phyloP scores from a whole-genome alignment of 2,888 invertebrate species.

The Drosophila macrothrix region DNA sequence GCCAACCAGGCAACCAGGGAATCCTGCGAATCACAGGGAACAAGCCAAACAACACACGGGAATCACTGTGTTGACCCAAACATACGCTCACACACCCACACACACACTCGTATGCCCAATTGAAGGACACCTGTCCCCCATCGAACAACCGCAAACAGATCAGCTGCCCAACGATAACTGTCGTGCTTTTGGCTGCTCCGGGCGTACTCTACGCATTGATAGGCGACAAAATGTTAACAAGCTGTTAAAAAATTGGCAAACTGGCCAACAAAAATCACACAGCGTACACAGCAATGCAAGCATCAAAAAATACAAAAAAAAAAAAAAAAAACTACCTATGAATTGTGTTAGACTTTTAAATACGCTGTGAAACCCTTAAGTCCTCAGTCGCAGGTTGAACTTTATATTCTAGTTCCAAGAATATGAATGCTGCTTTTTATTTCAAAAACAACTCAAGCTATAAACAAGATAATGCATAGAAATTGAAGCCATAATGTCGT shows the following conservation, averaged over 20 bases:
- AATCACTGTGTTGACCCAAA: conserved; percentile 5
- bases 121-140: conserved; percentile 13
- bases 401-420: too few relatives aligned
- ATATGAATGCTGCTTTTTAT: not conserved
- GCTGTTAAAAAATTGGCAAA: conserved; percentile 73
- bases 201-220: conserved; percentile 50
- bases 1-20: conserved; percentile 4
- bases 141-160: conserved; percentile 52
- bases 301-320: not conserved
- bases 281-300: conserved; percentile 14
- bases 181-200: conserved; percentile 16
- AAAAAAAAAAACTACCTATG: not conserved
- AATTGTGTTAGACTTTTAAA: not conserved
- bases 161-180: conserved; percentile 43
- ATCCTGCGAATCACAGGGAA: conserved; percentile 11
- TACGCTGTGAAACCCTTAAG: conserved; percentile 11
- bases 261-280: conserved; percentile 45
- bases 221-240: conserved; percentile 80
- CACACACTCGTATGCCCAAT: conserved; percentile 5
- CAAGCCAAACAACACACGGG: not conserved
- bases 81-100: not conserved
- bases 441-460: not conserved
- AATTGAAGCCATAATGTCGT: not conserved
- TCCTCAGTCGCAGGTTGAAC: too few relatives aligned
- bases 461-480: not conserved